Conservation (phyloP, 2,888 invertebrate species). For the Spodoptera exigua region DNA sequence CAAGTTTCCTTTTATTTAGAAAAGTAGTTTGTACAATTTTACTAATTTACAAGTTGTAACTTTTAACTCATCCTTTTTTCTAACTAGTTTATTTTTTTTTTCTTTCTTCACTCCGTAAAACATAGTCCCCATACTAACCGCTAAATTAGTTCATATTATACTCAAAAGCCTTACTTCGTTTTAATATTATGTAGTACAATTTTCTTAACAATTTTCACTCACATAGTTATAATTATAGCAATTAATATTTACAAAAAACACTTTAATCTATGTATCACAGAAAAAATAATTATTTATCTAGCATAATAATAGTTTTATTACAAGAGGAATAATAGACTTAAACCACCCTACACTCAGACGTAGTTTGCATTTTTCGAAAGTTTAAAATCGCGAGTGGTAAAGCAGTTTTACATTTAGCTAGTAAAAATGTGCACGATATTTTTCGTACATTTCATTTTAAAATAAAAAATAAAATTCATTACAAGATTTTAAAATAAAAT, state of each 20-base stretch:
- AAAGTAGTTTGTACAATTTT: constrained; percentile 87
- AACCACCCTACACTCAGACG: constrained; percentile 61
- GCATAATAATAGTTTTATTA: constrained; percentile 71
- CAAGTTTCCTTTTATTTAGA: constrained; percentile 88
- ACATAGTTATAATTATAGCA: constrained; percentile 71
- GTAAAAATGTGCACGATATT: constrained; percentile 35
- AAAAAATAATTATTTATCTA: constrained; percentile 86
- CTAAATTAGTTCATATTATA: constrained; percentile 69
- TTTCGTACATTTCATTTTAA: constrained; percentile 31
- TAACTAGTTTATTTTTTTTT: constrained; percentile 69
- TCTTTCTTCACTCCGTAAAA: constrained; percentile 75
- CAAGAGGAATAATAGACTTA: constrained; percentile 61
- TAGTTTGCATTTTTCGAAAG: constrained; percentile 50
- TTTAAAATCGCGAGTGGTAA: constrained; percentile 61
- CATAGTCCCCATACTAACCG: constrained; percentile 59
- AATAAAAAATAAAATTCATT: not conserved
- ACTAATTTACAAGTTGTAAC: constrained; percentile 76
- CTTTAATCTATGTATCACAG: constrained; percentile 88
- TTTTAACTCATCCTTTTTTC: constrained; percentile 58
- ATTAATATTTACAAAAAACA: constrained; percentile 82
- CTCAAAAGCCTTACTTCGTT: constrained; percentile 79
- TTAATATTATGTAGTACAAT: constrained; percentile 62
- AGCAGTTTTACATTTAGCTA: constrained; percentile 58
- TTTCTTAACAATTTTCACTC: constrained; percentile 75
- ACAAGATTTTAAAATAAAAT: not conserved